These are phyloP conservation scores for Parnassius orleans DNA, from an alignment of 2,888 invertebrate genomes.

Conservation along the genomic window DNA sequence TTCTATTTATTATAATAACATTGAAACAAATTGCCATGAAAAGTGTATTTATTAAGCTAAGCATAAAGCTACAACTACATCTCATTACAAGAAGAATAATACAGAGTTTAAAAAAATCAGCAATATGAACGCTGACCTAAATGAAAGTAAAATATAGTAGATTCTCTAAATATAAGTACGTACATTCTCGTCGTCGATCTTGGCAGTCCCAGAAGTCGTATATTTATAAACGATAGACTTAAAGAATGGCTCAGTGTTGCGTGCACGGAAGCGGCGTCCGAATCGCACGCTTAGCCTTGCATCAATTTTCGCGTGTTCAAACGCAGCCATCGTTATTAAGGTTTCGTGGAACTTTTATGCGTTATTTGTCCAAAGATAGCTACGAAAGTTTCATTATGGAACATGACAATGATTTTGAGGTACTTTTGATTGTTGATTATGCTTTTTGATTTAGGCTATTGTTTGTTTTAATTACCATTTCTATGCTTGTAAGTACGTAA, in stretches of 20 bases:
- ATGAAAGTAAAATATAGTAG: slow-evolving; percentile 18
- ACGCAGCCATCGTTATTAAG: slow-evolving; percentile 38
- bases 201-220: slow-evolving; percentile 57
- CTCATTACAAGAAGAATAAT: slow-evolving; percentile 6
- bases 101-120: background rate
- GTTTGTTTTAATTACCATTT: no score
- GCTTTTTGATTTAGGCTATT: no score
- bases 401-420: slow-evolving; percentile 71
- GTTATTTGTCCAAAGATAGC: slow-evolving; percentile 51
- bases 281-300: slow-evolving; percentile 40
- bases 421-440: slow-evolving; percentile 33
- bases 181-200: slow-evolving; percentile 48
- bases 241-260: slow-evolving; percentile 61
- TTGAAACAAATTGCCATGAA: no score
- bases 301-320: slow-evolving; percentile 37
- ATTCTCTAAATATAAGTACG: slow-evolving; percentile 49
- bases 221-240: slow-evolving; percentile 69
- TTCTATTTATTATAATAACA: no score
- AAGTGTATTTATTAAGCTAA: no score
- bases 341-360: slow-evolving; percentile 47
- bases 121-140: slow-evolving; percentile 12
- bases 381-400: slow-evolving; percentile 72
- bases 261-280: slow-evolving; percentile 48
- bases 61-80: background rate
- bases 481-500: no score